Evolutionary conservation across 2,888 invertebrate species (phyloP), one percentile per base, ranked within the genome.

Genomic region (Rhagophthalmus giganteus): DNA sequence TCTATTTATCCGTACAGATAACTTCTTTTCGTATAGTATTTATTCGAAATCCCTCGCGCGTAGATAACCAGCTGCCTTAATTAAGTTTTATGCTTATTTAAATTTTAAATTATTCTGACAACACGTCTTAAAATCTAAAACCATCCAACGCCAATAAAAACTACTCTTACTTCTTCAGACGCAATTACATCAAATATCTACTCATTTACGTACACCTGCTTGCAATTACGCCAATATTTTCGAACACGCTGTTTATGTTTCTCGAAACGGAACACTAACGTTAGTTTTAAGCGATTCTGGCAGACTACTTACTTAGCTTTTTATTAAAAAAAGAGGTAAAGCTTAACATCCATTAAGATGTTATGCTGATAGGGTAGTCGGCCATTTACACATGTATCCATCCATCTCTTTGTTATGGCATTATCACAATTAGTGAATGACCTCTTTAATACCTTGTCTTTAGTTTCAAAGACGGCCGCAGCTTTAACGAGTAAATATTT

Each of bases 291-390:
- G 47, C 57, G n/a, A n/a, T n/a, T n/a, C n/a, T n/a, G n/a, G n/a
- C n/a, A n/a, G n/a, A n/a, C n/a, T n/a, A n/a, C n/a, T n/a, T n/a
- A 57, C 57, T 57, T 57, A 57, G 54, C 57, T 54, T 57, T 57
- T 57, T 54, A 51, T 44, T 10, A 32, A 40, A 40, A 38, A 33
- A 16, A 26, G 39, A 42, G n/a, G n/a, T n/a, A 40, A 31, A 38
- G 56, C 33, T 46, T 38, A 46, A 49, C 51, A 54, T 55, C 54
- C 58, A 58, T 58, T 58, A 58, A 55, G 54, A 58, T 58, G 50
- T 58, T 55, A 58, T 52, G 50, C 55, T 33, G 56, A 56, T 56
- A 54, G 39, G 47, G 44, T 27, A 15, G 12, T 3, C 41, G 40
- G 41, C 39, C 54, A 53, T 51, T 58, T 58, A 55, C 55, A 58